phyloP scores from a whole-genome alignment of 2,113 vertebrate species.

The Pangasianodon hypophthalmus region DNA sequence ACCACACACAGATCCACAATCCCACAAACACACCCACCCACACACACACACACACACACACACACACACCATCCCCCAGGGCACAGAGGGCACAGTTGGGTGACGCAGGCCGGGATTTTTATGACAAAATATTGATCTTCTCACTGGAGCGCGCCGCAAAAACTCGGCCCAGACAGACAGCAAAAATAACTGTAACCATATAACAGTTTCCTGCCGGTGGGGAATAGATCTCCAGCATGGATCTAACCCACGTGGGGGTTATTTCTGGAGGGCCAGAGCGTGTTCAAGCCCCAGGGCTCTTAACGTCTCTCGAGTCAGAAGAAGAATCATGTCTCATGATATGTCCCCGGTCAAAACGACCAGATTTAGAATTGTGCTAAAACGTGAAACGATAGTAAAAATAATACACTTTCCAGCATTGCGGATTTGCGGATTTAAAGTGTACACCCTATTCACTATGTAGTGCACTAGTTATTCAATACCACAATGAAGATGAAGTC shows the following conservation, averaged over 20 bases:
- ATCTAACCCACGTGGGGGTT: slow-evolving; percentile 66
- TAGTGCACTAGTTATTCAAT: background rate
- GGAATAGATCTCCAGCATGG: slow-evolving; percentile 76
- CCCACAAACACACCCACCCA: slow-evolving; percentile 7
- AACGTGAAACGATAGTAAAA: background rate
- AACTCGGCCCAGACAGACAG: slow-evolving; percentile 79
- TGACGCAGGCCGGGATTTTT: slow-evolving; percentile 76
- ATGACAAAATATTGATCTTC: slow-evolving; percentile 79
- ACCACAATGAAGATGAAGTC: background rate
- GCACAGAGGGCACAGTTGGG: slow-evolving; percentile 70
- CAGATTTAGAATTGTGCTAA: background rate
- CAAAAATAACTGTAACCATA: slow-evolving; percentile 83
- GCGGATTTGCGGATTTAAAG: background rate
- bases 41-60: slow-evolving; percentile 15
- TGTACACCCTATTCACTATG: background rate
- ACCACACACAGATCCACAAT: slow-evolving; percentile 17
- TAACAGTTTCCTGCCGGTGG: slow-evolving; percentile 77
- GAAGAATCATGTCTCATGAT: background rate
- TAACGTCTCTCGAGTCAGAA: slow-evolving; percentile 13
- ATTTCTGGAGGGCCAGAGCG: slow-evolving; percentile 67
- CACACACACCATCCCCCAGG: slow-evolving; percentile 52
- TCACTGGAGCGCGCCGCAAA: slow-evolving; percentile 69
- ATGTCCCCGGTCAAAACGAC: background rate
- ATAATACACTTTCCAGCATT: background rate
- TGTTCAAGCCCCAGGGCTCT: slow-evolving; percentile 25